Evolutionary conservation across 2,888 invertebrate genomes (phyloP).

Genomic region (Dicyrtoma fusca): DNA sequence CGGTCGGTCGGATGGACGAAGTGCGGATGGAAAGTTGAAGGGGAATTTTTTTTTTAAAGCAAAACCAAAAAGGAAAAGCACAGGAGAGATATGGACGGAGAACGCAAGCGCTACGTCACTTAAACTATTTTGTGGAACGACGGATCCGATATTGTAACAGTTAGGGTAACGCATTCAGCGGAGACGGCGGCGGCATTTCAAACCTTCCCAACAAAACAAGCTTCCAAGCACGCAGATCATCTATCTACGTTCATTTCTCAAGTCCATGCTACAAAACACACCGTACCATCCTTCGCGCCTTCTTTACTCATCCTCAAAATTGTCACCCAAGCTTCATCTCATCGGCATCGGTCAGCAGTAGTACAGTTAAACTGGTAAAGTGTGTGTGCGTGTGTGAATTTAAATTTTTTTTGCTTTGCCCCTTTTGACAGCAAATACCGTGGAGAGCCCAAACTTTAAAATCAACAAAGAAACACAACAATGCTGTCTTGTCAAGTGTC

Average conservation of each 20-base stretch:
- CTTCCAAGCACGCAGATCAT: neutral
- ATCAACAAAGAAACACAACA: too few species aligned
- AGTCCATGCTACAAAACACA: too few species aligned
- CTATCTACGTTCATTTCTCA: neutral
- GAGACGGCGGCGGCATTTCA: conserved; percentile 45
- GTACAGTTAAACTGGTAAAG: too few species aligned
- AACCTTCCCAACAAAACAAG: conserved; percentile 27
- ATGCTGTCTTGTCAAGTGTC: too few species aligned
- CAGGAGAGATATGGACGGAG: neutral
- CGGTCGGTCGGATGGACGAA: neutral
- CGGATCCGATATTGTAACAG: conserved; percentile 52
- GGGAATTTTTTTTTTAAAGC: neutral
- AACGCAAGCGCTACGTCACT: conserved; percentile 42
- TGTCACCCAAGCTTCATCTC: too few species aligned
- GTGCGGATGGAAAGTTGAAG: conserved; percentile 18
- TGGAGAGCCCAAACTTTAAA: too few species aligned
- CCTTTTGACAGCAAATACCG: too few species aligned
- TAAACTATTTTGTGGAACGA: conserved; percentile 39
- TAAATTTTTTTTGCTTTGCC: too few species aligned
- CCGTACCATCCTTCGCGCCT: too few species aligned
- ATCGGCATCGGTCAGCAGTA: too few species aligned
- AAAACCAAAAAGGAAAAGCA: neutral
- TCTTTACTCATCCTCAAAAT: too few species aligned
- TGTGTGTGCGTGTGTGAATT: too few species aligned
- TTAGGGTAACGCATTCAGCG: conserved; percentile 50